These are phyloP conservation scores for Zosterops lateralis DNA, from an alignment of 2,113 vertebrate species.

Conservation along the genomic window DNA sequence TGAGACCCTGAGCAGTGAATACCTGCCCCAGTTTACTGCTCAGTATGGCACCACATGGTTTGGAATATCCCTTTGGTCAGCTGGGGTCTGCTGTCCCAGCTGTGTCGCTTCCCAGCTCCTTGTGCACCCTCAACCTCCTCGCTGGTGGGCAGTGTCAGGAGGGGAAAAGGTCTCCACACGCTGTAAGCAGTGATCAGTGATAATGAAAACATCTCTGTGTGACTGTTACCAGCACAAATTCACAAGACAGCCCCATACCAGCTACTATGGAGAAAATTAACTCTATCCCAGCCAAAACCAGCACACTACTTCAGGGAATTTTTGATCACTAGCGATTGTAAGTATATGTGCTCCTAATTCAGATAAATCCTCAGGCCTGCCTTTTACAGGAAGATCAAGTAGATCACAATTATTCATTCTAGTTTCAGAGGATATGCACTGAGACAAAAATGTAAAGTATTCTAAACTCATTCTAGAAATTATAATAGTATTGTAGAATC, in stretches of 20 bases:
- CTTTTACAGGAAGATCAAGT: background rate
- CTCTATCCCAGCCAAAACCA: background rate
- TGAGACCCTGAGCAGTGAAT: background rate
- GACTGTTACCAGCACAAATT: background rate
- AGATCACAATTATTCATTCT: background rate
- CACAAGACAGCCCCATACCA: background rate
- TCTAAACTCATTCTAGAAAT: background rate
- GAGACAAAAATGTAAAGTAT: background rate
- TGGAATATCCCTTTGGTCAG: background rate
- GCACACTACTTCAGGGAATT: background rate
- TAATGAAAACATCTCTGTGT: background rate
- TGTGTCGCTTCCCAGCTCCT: background rate
- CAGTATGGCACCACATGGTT: rapidly evolving
- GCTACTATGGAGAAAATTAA: background rate
- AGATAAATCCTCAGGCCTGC: background rate
- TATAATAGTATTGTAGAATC: background rate
- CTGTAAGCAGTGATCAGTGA: background rate
- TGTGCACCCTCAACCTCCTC: background rate
- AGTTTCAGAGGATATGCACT: background rate
- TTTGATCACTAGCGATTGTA: background rate
- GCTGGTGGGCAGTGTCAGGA: rapidly evolving
- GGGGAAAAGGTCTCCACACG: background rate
- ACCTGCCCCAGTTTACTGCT: background rate
- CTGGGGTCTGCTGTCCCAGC: background rate
- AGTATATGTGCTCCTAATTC: background rate